These are phyloP conservation scores for Actinemys pallida DNA, from an alignment of 2,113 vertebrate genomes.

Conservation along the genomic window DNA sequence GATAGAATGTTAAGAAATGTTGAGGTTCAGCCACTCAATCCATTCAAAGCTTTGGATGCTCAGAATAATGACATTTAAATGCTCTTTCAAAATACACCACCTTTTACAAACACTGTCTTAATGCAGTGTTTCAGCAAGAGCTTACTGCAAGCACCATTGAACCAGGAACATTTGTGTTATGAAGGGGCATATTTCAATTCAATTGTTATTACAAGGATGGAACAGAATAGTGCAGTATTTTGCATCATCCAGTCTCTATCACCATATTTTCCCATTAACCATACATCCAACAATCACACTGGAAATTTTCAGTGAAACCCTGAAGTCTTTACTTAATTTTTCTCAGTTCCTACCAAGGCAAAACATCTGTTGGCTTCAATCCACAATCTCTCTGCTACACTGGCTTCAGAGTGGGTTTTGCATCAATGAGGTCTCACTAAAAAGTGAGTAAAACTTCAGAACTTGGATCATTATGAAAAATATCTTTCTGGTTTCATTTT, in stretches of 20 bases:
- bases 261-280: fast-evolving
- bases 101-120: neutral
- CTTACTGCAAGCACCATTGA: fast-evolving
- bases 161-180: fast-evolving
- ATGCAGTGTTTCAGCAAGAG: fast-evolving
- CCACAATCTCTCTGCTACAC: neutral
- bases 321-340: neutral
- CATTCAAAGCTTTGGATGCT: neutral
- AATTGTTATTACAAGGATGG: fast-evolving
- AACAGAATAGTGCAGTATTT: fast-evolving
- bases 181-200: fast-evolving
- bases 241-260: neutral
- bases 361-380: neutral
- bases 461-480: neutral
- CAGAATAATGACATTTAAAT: fast-evolving
- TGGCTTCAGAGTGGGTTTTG: neutral
- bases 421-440: neutral
- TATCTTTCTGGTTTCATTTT: neutral
- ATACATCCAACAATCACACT: neutral
- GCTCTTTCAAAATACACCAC: fast-evolving
- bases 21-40: neutral
- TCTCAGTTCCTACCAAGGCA: neutral
- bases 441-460: neutral
- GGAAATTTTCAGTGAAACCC: neutral
- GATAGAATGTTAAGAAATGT: neutral